Base-by-base conservation (phyloP, 2,888 invertebrate genomes). In the Caenorhabditis uteleia region DNA sequence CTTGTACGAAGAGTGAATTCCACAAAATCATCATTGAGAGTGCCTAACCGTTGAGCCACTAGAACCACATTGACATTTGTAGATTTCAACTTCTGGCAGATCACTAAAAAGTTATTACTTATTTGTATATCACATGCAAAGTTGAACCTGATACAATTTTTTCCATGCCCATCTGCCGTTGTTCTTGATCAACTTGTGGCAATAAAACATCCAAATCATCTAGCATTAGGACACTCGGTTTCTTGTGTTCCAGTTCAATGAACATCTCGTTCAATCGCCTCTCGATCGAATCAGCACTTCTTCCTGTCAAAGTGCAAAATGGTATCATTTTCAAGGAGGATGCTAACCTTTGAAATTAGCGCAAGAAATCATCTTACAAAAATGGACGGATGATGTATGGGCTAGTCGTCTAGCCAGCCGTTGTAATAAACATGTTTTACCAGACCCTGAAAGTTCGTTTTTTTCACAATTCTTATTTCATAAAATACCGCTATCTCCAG, bases 161-260 rank as follows among this genome's bases (percentile, higher is more conserved):
- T 38, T 71, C 70, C 8, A 73, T 55, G 12, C 64, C 69, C 12
- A 72, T 49, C 21, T 69, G 68, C 21, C 78, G 33, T 26, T 78
- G 77, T 39, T 78, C 77, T 16, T 76, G 77, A 34, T 77, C 76
- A 12, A 69, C 48, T 29, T 54, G 53, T 16, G 64, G 45, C 18
- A 74, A 55, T 21, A 78, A 58, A 25, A 70, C 65, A 38, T 78
- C 78, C 23, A 78, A 49, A 39, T 75, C 70, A 36, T 78, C 78
- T 14, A 78, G 54, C 18, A 78, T 43, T 0, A 78, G 53, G 2
- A 77, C 46, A 2, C 73, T 47, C 2, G 78, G 78, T 36, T 61
- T 48, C 25, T 74, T 56, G 4, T 10, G n/a, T 26, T 66, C 65
- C 10, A 76, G 29, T 29, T 42, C 49, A 4, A 29, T 38, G 43